Conservation (phyloP, 2,113 vertebrate species). For the cat (Felis catus) region F.catus_Fca126_mat1.0 CM031423.1:56940501-56941000, state of each 20-base stretch:
- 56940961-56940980: neutral
- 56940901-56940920: constrained; percentile 15
- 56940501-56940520: constrained; percentile 99
- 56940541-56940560: constrained; percentile 95
- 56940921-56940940: constrained; percentile 33
- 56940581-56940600: neutral
- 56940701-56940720: neutral
- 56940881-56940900: neutral
- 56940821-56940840: constrained; percentile 22
- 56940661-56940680: too few relatives aligned
- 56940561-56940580: neutral
- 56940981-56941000: neutral
- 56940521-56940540: constrained; percentile 97
- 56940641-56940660: constrained; percentile 33
- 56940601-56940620: neutral
- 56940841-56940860: neutral
- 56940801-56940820: neutral
- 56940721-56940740: neutral
- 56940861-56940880: neutral
- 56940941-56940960: neutral
- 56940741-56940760: neutral
- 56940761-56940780: neutral
- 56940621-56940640: neutral
- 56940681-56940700: too few relatives aligned
- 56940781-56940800: constrained; percentile 12